Base-by-base conservation (phyloP, 2,888 invertebrate genomes). In the Eupithecia vulgata region DNA sequence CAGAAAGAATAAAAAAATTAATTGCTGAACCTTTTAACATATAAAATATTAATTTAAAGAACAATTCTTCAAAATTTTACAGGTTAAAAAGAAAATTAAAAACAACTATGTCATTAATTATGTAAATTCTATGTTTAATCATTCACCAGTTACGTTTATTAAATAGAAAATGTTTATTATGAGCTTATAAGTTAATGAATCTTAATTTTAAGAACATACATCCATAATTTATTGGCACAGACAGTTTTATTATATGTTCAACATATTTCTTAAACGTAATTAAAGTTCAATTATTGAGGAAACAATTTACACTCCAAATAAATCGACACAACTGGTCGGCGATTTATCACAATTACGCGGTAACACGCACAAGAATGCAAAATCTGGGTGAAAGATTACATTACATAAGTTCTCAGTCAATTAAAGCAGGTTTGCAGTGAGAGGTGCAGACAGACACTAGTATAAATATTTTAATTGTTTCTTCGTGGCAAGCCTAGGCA, bases 401-500 rank as follows among this genome's bases (percentile, higher is more conserved):
- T 79, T 79, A 71, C 76, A 72, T 78, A 79, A 79, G 68, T 45
- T 74, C 64, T 66, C 66, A 64, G 65, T 35, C 65, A 72, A 79
- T 76, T 75, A 74, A 52, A 76, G 61, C 73, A 59, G 64, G 72
- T 68, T 75, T 21, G 62, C 72, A 68, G 72, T 68, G 72, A 75
- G 68, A 30, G 75, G 68, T 73, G 59, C 67, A 77, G 68, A 68
- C 76, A 65, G 70, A 7, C 35, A 35, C 35, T 72, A 62, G n/a
- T 76, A 72, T 75, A 74, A 78, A 74, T 73, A 65, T 75, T 73
- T 74, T 78, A 74, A 77, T 77, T 78, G 77, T 79, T 79, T 68
- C 67, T 74, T 71, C 67, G 68, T 66, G 71, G 73, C 71, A 67
- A 65, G 74, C 74, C 71, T 74, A 76, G 77, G 70, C 67, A 69